phyloP scores from a whole-genome alignment of 2,797 vertebrate species.

The Phylloscopus collybita region DNA sequence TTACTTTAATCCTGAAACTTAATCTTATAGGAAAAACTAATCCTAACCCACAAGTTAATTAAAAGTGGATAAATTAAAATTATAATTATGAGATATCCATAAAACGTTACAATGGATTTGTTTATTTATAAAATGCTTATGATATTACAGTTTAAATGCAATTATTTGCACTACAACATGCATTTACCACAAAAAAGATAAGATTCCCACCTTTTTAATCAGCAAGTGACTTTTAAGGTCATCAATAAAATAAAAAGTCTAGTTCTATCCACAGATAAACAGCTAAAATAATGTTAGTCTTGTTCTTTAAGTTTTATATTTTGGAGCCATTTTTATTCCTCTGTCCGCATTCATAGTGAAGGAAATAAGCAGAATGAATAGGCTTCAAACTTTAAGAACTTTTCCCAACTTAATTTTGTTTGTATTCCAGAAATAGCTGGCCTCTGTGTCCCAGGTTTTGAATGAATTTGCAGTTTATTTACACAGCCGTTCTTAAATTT shows the following conservation, averaged over 20 bases:
- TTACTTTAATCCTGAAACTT: not conserved
- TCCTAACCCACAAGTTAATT: not conserved
- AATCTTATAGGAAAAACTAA: not conserved
- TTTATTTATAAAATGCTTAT: not conserved
- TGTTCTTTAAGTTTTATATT: not conserved
- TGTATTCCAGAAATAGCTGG: constrained; percentile 33
- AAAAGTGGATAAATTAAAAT: not conserved
- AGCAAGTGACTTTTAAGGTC: not conserved
- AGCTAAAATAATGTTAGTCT: not conserved
- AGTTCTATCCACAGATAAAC: not conserved
- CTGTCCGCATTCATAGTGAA: not conserved
- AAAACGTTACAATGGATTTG: not conserved
- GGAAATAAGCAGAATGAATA: not conserved
- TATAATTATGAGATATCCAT: not conserved
- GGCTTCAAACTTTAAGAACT: not conserved
- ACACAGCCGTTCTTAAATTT: constrained; percentile 48
- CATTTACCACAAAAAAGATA: not conserved
- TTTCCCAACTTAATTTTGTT: constrained; percentile 34
- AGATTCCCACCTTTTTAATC: not conserved
- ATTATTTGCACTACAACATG: not conserved
- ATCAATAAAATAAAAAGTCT: not conserved
- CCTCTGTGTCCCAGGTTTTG: constrained; percentile 35
- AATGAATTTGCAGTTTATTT: constrained; percentile 60
- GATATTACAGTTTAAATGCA: not conserved
- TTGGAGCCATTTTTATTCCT: not conserved